Percentiles rank a stretch among this genome's conserved stretches.
Evolutionary conservation across 1,140 invertebrate genomes (phyloP).

Genomic region (Delia radicum): DNA sequence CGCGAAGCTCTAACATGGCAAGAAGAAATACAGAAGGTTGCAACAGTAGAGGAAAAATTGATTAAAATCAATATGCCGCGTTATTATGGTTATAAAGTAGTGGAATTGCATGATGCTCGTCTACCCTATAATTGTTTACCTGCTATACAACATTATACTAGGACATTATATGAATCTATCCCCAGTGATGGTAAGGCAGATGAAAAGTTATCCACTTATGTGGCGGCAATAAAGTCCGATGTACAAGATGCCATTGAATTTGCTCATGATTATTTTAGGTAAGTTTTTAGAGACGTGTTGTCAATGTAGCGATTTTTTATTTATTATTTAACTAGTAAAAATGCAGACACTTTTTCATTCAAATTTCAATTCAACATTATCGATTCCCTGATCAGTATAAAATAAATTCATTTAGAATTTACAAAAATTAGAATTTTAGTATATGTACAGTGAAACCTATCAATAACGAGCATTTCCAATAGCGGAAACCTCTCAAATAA

Average conservation of each 20-base stretch:
- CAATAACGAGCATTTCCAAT: too few relatives aligned
- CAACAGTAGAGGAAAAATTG: slow-evolving; percentile 80
- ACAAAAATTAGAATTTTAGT: too few relatives aligned
- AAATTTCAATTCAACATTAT: too few relatives aligned
- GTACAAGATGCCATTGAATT: slow-evolving; percentile 42
- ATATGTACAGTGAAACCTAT: too few relatives aligned
- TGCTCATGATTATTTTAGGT: slow-evolving; percentile 41
- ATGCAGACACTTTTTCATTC: too few relatives aligned
- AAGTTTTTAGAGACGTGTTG: neutral
- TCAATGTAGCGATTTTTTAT: too few relatives aligned
- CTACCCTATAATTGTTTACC: slow-evolving; percentile 69
- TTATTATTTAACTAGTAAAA: too few relatives aligned
- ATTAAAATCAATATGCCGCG: slow-evolving; percentile 76
- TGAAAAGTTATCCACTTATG: slow-evolving; percentile 52
- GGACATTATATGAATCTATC: slow-evolving; percentile 64
- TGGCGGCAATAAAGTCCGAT: slow-evolving; percentile 33
- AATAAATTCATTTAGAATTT: too few relatives aligned
- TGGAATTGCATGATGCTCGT: slow-evolving; percentile 62
- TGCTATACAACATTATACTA: slow-evolving; percentile 70
- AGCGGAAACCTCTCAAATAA: too few relatives aligned
- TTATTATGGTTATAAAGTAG: slow-evolving; percentile 73
- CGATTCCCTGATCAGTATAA: too few relatives aligned
- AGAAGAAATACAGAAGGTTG: slow-evolving; percentile 64
- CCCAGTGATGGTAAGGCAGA: slow-evolving; percentile 2
- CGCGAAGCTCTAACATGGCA: slow-evolving; percentile 57